phyloP scores from a whole-genome alignment of 1,140 invertebrate genomes.

The Eumeta japonica region DNA sequence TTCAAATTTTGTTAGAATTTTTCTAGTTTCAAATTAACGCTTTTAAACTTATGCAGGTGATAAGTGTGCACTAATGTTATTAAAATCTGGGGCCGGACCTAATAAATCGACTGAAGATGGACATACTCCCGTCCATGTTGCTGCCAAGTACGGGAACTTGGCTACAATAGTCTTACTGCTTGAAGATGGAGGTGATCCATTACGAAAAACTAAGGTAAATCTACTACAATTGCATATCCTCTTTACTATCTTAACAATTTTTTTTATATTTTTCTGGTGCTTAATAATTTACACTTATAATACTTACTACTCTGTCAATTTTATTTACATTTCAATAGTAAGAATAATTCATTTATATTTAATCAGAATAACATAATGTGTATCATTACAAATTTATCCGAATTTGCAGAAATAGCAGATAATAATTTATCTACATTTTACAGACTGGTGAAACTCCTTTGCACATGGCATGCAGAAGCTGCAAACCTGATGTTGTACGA shows the following conservation, averaged over 20 bases:
- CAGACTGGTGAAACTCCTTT: constrained; percentile 94
- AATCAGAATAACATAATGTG: too few relatives aligned
- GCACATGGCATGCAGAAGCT: constrained; percentile 84
- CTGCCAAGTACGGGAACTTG: constrained; percentile 84
- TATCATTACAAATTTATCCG: too few relatives aligned
- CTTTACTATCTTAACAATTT: too few relatives aligned
- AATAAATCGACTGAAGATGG: constrained; percentile 92
- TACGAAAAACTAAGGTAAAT: constrained; percentile 83
- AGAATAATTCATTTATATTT: background rate
- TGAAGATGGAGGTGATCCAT: constrained; percentile 88
- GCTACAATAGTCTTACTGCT: constrained; percentile 81
- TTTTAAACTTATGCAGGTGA: too few relatives aligned
- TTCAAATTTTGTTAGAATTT: too few relatives aligned
- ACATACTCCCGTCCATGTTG: constrained; percentile 90
- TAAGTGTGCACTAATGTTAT: constrained; percentile 93
- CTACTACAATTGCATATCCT: background rate
- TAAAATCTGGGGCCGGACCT: constrained; percentile 95
- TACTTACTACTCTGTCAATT: too few relatives aligned
- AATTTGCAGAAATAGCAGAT: too few relatives aligned
- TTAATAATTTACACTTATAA: too few relatives aligned
- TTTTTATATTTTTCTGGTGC: too few relatives aligned
- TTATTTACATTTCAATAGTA: constrained; percentile 1
- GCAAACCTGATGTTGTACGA: constrained; percentile 81
- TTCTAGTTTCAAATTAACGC: too few relatives aligned
- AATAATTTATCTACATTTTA: constrained; percentile 12